These are phyloP conservation scores for Holocentrus rufus DNA, from an alignment of 2,797 vertebrate species.

Conservation along the genomic window DNA sequence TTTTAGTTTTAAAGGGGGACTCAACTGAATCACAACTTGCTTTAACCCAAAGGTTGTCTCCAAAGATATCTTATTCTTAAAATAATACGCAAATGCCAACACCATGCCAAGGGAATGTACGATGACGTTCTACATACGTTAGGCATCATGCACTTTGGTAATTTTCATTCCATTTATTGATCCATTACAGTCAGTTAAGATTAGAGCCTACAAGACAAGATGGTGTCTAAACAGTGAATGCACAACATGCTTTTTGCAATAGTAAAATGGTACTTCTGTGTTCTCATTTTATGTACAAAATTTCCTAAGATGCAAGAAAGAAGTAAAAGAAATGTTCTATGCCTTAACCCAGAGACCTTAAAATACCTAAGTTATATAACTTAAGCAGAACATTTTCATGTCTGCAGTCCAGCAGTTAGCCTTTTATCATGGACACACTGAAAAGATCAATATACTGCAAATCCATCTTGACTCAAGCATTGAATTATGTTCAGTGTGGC, in stretches of 20 bases:
- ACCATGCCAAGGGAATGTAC: background rate
- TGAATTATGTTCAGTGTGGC: background rate
- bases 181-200: constrained; percentile 26
- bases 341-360: constrained; percentile 73
- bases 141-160: constrained; percentile 76
- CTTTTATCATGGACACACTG: background rate
- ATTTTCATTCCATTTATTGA: constrained; percentile 43
- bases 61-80: constrained; percentile 7
- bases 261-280: constrained; percentile 57
- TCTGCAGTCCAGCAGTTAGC: background rate
- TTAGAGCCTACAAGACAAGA: constrained; percentile 23
- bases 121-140: constrained; percentile 17
- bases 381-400: constrained; percentile 16
- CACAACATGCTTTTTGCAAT: constrained; percentile 60
- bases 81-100: constrained; percentile 27
- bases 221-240: constrained; percentile 53
- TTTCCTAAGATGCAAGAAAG: constrained; percentile 49
- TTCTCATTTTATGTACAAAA: constrained; percentile 39
- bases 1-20: constrained; percentile 30
- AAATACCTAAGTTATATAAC: constrained; percentile 15
- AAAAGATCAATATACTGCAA: background rate
- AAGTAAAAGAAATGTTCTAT: constrained; percentile 42
- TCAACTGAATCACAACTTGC: constrained; percentile 12
- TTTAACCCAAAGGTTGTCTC: constrained; percentile 37
- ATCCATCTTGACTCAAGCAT: background rate